Evolutionary conservation across 2,113 vertebrate genomes (phyloP).

Genomic region (Ailurus styani): DNA sequence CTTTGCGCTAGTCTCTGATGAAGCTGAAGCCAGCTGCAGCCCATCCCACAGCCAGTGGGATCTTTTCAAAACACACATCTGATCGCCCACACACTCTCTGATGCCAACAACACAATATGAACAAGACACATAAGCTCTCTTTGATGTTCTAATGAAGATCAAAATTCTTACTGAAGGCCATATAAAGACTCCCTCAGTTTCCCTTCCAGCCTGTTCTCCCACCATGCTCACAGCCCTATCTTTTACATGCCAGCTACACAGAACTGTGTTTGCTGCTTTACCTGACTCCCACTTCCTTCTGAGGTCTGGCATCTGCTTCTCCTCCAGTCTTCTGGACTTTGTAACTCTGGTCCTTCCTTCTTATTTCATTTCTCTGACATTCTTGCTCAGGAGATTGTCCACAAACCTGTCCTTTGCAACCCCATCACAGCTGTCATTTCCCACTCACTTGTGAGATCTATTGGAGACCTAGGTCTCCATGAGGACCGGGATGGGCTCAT

Average conservation of each 20-base stretch:
- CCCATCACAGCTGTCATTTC: background rate
- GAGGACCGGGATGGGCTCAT: background rate
- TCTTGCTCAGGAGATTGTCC: background rate
- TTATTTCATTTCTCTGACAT: background rate
- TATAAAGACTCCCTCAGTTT: background rate
- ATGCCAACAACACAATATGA: background rate
- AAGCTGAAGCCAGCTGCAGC: background rate
- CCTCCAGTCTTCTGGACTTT: background rate
- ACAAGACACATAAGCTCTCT: background rate
- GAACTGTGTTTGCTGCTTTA: background rate
- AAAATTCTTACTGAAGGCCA: background rate
- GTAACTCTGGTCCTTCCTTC: background rate
- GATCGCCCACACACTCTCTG: background rate
- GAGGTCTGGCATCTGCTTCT: background rate
- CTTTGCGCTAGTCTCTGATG: background rate
- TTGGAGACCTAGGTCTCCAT: background rate
- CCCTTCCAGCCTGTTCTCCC: background rate
- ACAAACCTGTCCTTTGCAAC: background rate
- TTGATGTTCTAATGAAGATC: background rate
- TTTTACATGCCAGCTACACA: background rate
- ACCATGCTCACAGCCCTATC: background rate
- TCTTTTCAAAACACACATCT: background rate
- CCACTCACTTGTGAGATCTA: background rate
- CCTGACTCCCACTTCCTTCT: background rate
- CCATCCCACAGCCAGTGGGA: background rate